phyloP scores from a whole-genome alignment of 2,797 vertebrate genomes.

The Gobionotothen gibberifrons region DNA sequence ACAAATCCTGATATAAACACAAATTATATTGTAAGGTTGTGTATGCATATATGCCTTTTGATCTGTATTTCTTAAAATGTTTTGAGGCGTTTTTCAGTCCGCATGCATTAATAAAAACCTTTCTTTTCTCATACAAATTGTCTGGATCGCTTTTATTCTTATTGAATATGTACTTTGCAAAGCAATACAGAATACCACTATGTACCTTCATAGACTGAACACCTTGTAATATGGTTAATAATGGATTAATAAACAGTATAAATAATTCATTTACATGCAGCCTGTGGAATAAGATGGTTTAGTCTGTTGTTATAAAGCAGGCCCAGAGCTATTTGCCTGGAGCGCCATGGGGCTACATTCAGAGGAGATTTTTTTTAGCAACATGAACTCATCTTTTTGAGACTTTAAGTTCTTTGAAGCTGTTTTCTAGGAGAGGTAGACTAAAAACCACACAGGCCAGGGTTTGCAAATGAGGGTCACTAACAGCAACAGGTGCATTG shows the following conservation, averaged over 20 bases:
- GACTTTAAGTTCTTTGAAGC: background rate
- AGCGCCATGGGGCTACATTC: background rate
- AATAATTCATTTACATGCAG: background rate
- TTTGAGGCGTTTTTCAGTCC: slow-evolving; percentile 58
- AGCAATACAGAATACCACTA: background rate
- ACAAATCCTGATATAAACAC: slow-evolving; percentile 61
- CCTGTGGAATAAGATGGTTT: slow-evolving; percentile 11
- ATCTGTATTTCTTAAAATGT: slow-evolving; percentile 69
- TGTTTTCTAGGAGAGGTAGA: slow-evolving; percentile 12
- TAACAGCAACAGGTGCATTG: slow-evolving; percentile 85
- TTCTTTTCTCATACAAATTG: slow-evolving; percentile 42
- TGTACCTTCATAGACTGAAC: background rate
- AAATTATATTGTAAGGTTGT: slow-evolving; percentile 58
- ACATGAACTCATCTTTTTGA: background rate
- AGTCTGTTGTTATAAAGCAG: slow-evolving; percentile 1
- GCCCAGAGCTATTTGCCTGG: background rate
- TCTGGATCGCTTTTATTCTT: slow-evolving; percentile 43
- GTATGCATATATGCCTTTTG: slow-evolving; percentile 59
- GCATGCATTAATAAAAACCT: slow-evolving; percentile 82
- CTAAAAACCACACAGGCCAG: slow-evolving; percentile 30
- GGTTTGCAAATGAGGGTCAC: slow-evolving; percentile 62
- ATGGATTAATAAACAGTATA: background rate
- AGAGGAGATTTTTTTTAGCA: background rate
- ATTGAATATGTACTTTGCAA: background rate
- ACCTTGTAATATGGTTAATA: background rate